Base-by-base conservation (phyloP, 2,888 invertebrate species). In the Heteromyza rotundicornis region DNA sequence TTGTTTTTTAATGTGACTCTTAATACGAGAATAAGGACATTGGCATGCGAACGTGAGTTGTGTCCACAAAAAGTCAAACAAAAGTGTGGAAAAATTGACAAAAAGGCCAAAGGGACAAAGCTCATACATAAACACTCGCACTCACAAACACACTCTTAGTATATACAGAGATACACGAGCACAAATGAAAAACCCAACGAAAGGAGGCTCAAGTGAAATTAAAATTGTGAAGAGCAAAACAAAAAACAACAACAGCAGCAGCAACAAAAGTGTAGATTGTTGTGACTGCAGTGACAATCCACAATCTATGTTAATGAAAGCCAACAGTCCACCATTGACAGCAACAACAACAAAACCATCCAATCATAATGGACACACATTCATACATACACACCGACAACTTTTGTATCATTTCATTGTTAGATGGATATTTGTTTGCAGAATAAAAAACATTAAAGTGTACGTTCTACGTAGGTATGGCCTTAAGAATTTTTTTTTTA, bases 21-120 rank as follows among this genome's bases (percentile, higher is more conserved):
- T 56, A 56, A 56, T 60, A 53, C 20, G 36, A 27, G 19, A n/a
- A 27, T 50, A 60, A 56, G 60, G 55, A 51, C 56, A 44, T 54
- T 49, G 56, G 27, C 44, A 52, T 54, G 53, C 27, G 53, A 54
- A 53, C 19, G 44, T 53, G 57, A 54, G 53, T 35, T 22, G 20
- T 36, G 12, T 56, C 12, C 23, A 56, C 47, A 54, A 54, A 17
- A 56, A 56, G 2, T 14, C 23, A 35, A 54, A 54, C 20, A 54
- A 54, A 54, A 36, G 35, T 54, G 36, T 36, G 14, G 19, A 54
- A 8, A 20, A 36, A 19, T 20, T 54, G 35, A 2, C 12, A n/a
- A 36, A 53, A 36, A 20, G 54, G 54, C 19, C 36, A 35, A 54
- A 7, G 40, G 14, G n/a, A n/a, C 14, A 40, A 40, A 20, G 22